Conservation (phyloP, 2,888 invertebrate genomes). For the Drosophila flavopinicola region DNA sequence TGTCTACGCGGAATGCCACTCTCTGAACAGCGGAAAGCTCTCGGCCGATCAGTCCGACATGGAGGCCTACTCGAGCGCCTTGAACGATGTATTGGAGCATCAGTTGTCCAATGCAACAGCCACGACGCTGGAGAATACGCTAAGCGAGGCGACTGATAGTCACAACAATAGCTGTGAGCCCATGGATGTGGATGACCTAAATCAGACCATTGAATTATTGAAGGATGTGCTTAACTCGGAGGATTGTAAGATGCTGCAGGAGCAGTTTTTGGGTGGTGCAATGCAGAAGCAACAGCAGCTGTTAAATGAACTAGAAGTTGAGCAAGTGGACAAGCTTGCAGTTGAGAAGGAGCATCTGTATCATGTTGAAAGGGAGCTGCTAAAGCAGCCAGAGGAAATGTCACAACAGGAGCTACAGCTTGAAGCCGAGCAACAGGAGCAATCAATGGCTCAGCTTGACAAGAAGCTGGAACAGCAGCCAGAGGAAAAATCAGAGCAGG, state of each 20-base stretch:
- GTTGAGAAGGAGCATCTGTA: too few species aligned
- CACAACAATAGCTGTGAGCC: slow-evolving; percentile 68
- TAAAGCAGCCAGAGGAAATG: too few species aligned
- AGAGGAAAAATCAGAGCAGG: too few species aligned
- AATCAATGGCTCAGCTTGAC: too few species aligned
- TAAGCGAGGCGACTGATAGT: slow-evolving; percentile 27
- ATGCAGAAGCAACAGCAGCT: neutral
- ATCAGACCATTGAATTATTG: slow-evolving; percentile 63
- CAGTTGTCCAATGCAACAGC: slow-evolving; percentile 47
- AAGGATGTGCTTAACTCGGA: slow-evolving; percentile 51
- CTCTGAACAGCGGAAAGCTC: slow-evolving; percentile 51
- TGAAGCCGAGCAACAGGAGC: too few species aligned
- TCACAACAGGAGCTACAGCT: too few species aligned
- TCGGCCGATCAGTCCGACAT: slow-evolving; percentile 60
- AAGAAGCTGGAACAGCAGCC: too few species aligned
- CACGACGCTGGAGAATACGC: slow-evolving; percentile 51
- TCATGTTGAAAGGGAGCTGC: too few species aligned
- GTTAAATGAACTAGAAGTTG: neutral
- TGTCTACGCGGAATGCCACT: slow-evolving; percentile 81
- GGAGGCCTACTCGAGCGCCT: slow-evolving; percentile 73
- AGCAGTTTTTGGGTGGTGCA: slow-evolving; percentile 32
- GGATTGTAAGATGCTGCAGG: slow-evolving; percentile 51
- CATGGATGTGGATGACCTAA: slow-evolving; percentile 80
- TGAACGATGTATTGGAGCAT: slow-evolving; percentile 57
- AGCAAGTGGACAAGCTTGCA: neutral